Evolutionary conservation across 2,797 vertebrate species (phyloP).

Genomic region (Lycodopsis pacificus): DNA sequence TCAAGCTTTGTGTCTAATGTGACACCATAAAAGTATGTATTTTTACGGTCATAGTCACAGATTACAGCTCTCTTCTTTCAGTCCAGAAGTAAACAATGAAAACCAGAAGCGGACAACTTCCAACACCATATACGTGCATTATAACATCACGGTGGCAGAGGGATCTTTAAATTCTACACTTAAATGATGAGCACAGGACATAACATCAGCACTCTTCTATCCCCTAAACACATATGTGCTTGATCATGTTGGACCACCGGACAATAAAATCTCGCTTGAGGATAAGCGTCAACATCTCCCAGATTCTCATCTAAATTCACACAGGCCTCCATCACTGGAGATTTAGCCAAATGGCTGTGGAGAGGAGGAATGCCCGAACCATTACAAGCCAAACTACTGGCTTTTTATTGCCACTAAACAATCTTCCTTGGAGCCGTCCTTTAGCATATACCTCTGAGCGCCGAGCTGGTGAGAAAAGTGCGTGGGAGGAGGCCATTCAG

Average conservation of each 20-base stretch:
- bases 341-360: slow-evolving; percentile 77
- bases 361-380: slow-evolving; percentile 72
- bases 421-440: slow-evolving; percentile 79
- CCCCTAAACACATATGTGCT: slow-evolving; percentile 68
- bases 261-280: slow-evolving; percentile 75
- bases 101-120: slow-evolving; percentile 30
- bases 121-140: slow-evolving; percentile 6
- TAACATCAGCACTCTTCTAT: slow-evolving; percentile 55
- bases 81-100: slow-evolving; percentile 51
- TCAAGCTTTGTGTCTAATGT: slow-evolving; percentile 29
- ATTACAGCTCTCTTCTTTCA: slow-evolving; percentile 35
- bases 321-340: slow-evolving; percentile 68
- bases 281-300: slow-evolving; percentile 65
- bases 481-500: slow-evolving; percentile 79
- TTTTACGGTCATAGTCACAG: slow-evolving; percentile 39
- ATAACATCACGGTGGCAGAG: slow-evolving; percentile 24
- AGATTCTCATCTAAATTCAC: slow-evolving; percentile 77
- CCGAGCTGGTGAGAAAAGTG: slow-evolving; percentile 70
- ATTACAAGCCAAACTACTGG: slow-evolving; percentile 79
- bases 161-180: slow-evolving; percentile 50
- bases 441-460: slow-evolving; percentile 70
- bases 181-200: slow-evolving; percentile 57
- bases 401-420: slow-evolving; percentile 84
- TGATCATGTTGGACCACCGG: slow-evolving; percentile 68
- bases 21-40: slow-evolving; percentile 24